Conservation (phyloP, 2,888 invertebrate species). For the Sepiola atlantica region DNA sequence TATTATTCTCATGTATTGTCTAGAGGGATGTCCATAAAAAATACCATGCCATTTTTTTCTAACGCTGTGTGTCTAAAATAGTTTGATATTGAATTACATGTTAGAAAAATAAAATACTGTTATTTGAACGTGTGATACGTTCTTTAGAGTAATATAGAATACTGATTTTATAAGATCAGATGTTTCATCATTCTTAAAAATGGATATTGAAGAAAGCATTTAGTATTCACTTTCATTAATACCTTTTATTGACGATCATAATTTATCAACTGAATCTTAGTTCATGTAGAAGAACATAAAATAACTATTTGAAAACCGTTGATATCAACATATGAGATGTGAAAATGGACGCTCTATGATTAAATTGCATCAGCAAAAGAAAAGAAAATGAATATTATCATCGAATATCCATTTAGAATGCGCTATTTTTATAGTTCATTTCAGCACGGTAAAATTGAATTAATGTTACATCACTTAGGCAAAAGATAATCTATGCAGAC, state of each 20-base stretch:
- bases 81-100: no score
- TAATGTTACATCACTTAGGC: not conserved
- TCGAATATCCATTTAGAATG: not conserved
- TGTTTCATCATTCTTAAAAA: not conserved
- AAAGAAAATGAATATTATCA: not conserved
- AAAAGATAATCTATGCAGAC: not conserved
- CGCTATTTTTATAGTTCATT: not conserved
- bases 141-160: not conserved
- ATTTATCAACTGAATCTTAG: not conserved
- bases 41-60: no score
- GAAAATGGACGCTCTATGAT: not conserved
- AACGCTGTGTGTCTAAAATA: no score
- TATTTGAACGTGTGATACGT: no score
- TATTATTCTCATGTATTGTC: no score
- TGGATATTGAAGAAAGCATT: not conserved
- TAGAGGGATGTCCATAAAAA: no score
- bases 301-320: not conserved
- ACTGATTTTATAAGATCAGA: not conserved
- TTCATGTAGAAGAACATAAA: not conserved
- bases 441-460: not conserved
- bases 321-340: not conserved
- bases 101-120: no score
- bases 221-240: no score
- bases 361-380: not conserved
- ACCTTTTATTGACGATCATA: not conserved